phyloP scores from a whole-genome alignment of 2,797 vertebrate genomes.

The Podargus strigoides region DNA sequence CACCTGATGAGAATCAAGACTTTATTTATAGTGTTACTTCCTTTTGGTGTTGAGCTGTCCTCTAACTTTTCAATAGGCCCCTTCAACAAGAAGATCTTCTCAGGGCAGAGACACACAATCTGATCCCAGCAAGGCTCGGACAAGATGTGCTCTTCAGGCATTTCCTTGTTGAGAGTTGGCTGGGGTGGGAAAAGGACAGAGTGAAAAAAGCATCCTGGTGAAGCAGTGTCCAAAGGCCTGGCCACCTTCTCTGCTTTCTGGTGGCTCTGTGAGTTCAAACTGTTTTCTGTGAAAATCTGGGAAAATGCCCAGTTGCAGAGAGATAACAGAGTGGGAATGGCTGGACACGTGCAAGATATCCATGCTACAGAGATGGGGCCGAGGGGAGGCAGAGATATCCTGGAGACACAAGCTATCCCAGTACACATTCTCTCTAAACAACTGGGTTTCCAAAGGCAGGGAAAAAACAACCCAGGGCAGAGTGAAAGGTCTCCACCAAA shows the following conservation, averaged over 20 bases:
- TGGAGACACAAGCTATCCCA: background rate
- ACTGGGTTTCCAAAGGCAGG: background rate
- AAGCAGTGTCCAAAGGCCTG: background rate
- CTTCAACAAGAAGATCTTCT: background rate
- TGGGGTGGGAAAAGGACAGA: background rate
- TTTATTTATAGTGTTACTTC: constrained; percentile 22
- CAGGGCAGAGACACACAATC: rapidly evolving
- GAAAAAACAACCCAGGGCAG: background rate
- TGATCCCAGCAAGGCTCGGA: background rate
- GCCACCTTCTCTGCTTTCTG: background rate
- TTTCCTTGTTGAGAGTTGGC: background rate
- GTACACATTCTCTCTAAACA: background rate
- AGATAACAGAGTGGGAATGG: background rate
- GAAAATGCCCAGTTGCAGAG: background rate
- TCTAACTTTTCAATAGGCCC: background rate
- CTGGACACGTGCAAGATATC: background rate
- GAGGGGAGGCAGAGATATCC: background rate
- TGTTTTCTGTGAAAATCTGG: background rate
- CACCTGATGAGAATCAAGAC: background rate
- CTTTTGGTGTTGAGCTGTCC: background rate
- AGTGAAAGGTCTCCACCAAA: background rate
- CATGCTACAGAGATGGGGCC: background rate
- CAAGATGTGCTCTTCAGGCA: background rate
- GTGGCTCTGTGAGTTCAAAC: background rate
- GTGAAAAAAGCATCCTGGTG: background rate